These are phyloP conservation scores for Pomatorhinus ruficollis DNA, from an alignment of 2,113 vertebrate genomes.

Conservation along the genomic window DNA sequence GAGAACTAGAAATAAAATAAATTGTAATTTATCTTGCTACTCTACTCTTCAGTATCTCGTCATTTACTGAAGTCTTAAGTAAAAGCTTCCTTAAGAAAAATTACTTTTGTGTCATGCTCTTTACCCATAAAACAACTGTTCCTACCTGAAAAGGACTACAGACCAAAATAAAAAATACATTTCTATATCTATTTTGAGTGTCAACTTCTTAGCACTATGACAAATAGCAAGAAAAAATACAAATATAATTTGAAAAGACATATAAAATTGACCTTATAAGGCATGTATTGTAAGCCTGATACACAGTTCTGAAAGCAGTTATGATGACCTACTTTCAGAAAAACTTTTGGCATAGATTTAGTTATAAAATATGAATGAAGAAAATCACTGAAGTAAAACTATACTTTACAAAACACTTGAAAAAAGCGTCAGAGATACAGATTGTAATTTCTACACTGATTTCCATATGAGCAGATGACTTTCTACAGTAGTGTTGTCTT, in stretches of 20 bases:
- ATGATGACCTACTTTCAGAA: background rate
- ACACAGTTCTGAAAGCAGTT: background rate
- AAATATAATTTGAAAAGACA: background rate
- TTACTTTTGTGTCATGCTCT: background rate
- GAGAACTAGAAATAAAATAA: background rate
- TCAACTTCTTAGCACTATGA: background rate
- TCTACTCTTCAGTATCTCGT: background rate
- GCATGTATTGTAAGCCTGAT: background rate
- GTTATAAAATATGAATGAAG: constrained; percentile 1
- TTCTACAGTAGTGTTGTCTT: background rate
- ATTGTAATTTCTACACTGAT: background rate
- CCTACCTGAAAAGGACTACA: background rate
- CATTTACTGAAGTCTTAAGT: background rate
- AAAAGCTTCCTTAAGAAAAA: background rate
- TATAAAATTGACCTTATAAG: background rate
- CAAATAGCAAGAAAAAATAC: background rate
- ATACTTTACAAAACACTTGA: background rate
- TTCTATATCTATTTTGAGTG: background rate
- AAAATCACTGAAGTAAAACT: background rate
- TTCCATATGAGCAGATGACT: background rate
- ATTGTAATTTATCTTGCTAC: background rate
- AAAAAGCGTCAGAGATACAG: background rate
- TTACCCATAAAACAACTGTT: background rate
- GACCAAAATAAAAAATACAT: background rate
- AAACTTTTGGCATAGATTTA: background rate